Conservation (phyloP, 1,140 invertebrate genomes). For the Heliothis virescens region DNA sequence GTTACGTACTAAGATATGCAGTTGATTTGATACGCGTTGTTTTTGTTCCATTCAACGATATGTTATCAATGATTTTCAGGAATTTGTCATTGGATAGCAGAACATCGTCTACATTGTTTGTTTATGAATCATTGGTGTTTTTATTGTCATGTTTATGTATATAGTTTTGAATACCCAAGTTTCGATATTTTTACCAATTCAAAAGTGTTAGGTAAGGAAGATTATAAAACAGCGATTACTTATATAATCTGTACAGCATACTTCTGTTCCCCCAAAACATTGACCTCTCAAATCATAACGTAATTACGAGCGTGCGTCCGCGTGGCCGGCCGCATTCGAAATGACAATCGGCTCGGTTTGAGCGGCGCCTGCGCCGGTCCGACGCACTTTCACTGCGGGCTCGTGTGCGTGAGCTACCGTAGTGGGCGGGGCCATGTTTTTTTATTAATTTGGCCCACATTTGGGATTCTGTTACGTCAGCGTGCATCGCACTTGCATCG, state of each 20-base stretch:
- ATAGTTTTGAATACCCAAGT: no score
- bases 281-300: constrained; percentile 43
- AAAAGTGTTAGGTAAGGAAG: constrained; percentile 4
- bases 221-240: constrained; percentile 23
- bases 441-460: constrained; percentile 80
- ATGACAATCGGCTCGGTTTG: constrained; percentile 61
- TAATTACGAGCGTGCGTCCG: constrained; percentile 56
- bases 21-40: constrained; percentile 10
- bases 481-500: constrained; percentile 59
- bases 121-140: neutral
- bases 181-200: neutral
- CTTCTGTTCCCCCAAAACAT: constrained; percentile 39
- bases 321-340: constrained; percentile 57
- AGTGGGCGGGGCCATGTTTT: constrained; percentile 55
- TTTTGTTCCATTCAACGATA: neutral
- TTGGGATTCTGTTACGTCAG: constrained; percentile 74
- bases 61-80: constrained; percentile 18
- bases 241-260: constrained; percentile 33
- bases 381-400: constrained; percentile 76
- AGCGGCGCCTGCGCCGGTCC: constrained; percentile 51
- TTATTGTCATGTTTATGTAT: no score
- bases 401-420: constrained; percentile 61
- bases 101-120: neutral
- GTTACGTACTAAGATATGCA: neutral
- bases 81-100: constrained; percentile 24